phyloP scores from a whole-genome alignment of 1,140 invertebrate species.

The Homarus americanus region DNA sequence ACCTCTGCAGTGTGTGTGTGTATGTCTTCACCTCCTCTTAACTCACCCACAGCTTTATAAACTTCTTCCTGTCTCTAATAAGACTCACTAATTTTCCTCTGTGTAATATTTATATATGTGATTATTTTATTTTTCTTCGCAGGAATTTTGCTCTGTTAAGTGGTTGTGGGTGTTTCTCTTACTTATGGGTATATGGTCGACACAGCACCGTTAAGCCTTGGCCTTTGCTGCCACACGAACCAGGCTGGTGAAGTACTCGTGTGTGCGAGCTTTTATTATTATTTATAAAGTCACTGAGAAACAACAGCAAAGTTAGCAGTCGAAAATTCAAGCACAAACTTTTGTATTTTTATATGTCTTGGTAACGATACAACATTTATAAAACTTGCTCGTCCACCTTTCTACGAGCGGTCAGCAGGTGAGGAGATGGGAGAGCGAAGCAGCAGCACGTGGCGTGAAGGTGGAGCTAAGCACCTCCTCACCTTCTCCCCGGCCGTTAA shows the following conservation, averaged over 20 bases:
- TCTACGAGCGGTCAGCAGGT: background rate
- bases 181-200: background rate
- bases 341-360: background rate
- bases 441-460: background rate
- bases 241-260: no score
- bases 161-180: background rate
- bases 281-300: background rate
- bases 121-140: background rate
- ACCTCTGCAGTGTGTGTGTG: background rate
- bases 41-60: background rate
- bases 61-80: background rate
- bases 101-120: no score
- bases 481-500: background rate
- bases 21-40: background rate
- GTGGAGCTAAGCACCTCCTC: background rate
- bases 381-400: background rate
- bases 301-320: no score
- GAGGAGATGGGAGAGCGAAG: background rate
- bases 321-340: background rate
- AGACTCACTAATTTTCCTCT: background rate
- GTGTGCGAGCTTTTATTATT: background rate
- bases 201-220: background rate
- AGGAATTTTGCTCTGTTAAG: background rate
- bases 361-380: background rate
- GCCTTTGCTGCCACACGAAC: background rate